A percentile compares a stretch with the other conserved stretches of the same genome.
These are phyloP conservation scores for Hippocampus zosterae DNA, from an alignment of 2,113 vertebrate genomes.

Conservation along the genomic window DNA sequence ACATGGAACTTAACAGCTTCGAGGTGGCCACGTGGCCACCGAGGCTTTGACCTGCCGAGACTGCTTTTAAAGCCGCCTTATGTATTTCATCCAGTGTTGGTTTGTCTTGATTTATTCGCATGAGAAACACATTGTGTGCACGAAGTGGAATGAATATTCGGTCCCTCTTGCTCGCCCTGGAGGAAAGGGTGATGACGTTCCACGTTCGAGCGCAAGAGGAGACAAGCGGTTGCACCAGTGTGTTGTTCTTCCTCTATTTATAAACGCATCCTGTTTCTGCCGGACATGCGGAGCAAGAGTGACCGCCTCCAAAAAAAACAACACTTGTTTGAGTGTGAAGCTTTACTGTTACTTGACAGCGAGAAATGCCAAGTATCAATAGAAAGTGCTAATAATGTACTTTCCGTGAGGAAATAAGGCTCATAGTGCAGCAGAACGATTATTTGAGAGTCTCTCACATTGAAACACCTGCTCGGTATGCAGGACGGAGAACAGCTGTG, in stretches of 20 bases:
- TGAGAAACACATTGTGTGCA: constrained; percentile 13
- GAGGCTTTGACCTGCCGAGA: constrained; percentile 3
- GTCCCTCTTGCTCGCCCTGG: background rate
- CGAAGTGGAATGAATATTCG: background rate
- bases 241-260: constrained; percentile 60
- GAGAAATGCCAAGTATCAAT: background rate
- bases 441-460: constrained; percentile 9
- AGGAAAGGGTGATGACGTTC: background rate
- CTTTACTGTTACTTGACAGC: background rate
- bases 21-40: constrained; percentile 7
- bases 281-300: constrained; percentile 1
- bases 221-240: constrained; percentile 33
- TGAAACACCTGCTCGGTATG: constrained; percentile 67
- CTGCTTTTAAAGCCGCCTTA: constrained; percentile 7
- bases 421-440: background rate
- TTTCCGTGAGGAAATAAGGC: background rate
- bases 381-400: background rate
- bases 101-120: constrained; percentile 7
- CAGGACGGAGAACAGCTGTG: constrained; percentile 53
- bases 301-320: background rate
- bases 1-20: constrained; percentile 36
- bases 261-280: constrained; percentile 60
- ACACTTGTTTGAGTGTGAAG: background rate
- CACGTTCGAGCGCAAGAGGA: constrained; percentile 2
- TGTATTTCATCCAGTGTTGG: constrained; percentile 12